Conservation (phyloP, 2,888 invertebrate genomes). For the Mycalesis mineus region DNA sequence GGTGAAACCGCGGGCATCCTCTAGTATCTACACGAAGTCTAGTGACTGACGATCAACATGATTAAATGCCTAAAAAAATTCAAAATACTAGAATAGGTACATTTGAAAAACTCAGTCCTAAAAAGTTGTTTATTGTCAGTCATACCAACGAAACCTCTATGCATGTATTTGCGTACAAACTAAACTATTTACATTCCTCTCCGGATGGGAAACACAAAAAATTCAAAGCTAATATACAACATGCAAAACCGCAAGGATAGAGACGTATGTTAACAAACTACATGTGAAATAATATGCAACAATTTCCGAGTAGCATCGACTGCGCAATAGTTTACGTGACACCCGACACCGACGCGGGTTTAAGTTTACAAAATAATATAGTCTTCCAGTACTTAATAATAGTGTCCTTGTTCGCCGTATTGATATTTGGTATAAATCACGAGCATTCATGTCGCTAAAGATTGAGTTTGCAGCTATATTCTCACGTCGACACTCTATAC, state of each 20-base stretch:
- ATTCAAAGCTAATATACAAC: neutral
- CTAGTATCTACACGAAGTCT: too few species aligned
- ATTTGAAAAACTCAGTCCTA: too few species aligned
- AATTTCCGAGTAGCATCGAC: conserved; percentile 13
- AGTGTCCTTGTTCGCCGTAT: neutral
- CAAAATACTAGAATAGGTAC: too few species aligned
- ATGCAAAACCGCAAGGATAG: conserved; percentile 9
- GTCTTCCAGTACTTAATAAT: neutral
- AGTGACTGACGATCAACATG: too few species aligned
- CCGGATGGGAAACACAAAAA: neutral
- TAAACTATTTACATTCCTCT: neutral
- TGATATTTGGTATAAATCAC: neutral
- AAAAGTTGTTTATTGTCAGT: neutral
- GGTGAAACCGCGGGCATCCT: too few species aligned
- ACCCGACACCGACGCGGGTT: conserved; percentile 8
- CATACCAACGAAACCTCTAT: neutral
- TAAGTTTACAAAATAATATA: conserved; percentile 13
- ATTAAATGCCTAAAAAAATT: too few species aligned
- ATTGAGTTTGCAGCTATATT: too few species aligned
- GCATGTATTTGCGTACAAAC: neutral
- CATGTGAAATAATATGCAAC: conserved; percentile 18
- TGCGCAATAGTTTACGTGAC: conserved; percentile 16
- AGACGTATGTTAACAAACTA: conserved; percentile 15
- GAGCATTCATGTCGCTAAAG: neutral
- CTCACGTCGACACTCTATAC: too few species aligned